Evolutionary conservation across 2,888 invertebrate genomes (phyloP).

Genomic region (Apamea epomidion): DNA sequence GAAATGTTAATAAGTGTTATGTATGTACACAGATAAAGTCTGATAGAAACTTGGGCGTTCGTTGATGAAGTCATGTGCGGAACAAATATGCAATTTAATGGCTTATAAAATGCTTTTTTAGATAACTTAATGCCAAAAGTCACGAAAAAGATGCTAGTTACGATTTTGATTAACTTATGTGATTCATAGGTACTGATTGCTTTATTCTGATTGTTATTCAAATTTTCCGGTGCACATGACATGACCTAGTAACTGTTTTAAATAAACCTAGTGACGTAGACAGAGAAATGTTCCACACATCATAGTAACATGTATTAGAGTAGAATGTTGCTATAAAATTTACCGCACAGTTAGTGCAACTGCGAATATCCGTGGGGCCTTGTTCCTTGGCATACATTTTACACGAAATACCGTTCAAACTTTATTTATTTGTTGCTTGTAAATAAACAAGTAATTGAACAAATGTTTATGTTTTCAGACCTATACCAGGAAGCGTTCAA

Average conservation of each 20-base stretch:
- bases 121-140: slow-evolving; percentile 28
- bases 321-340: slow-evolving; percentile 47
- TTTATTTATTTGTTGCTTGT: slow-evolving; percentile 34
- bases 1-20: slow-evolving; percentile 40
- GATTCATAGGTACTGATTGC: not conserved
- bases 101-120: slow-evolving; percentile 24
- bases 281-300: slow-evolving; percentile 35
- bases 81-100: slow-evolving; percentile 46
- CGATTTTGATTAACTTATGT: not conserved
- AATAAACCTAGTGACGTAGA: slow-evolving; percentile 40
- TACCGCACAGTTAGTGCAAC: slow-evolving; percentile 61
- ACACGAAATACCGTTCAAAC: slow-evolving; percentile 14
- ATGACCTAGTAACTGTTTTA: slow-evolving; percentile 27
- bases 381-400: slow-evolving; percentile 67
- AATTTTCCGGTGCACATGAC: not conserved
- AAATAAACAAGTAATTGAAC: slow-evolving; percentile 28
- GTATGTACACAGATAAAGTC: slow-evolving; percentile 42
- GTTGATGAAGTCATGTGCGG: slow-evolving; percentile 53
- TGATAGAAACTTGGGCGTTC: slow-evolving; percentile 24
- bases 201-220: not conserved
- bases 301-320: slow-evolving; percentile 44
- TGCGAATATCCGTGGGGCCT: slow-evolving; percentile 60
- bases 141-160: not conserved
- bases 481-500: slow-evolving; percentile 92
- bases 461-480: slow-evolving; percentile 88